Base-by-base conservation (phyloP, 2,113 vertebrate species). In the Microcebus lehilahytsara region DNA sequence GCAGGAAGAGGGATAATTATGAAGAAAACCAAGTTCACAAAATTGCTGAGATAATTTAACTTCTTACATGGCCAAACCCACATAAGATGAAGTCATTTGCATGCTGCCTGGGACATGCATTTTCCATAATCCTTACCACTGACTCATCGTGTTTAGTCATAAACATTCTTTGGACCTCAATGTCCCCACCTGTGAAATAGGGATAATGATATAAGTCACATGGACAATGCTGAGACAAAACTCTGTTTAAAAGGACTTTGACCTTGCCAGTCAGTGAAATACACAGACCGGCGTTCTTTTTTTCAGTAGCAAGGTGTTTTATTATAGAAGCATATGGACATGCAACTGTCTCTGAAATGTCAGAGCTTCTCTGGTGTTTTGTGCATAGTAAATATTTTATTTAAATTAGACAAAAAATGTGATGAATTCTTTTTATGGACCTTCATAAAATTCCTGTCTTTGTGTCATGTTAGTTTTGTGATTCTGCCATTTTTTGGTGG, bases 21-120 rank as follows among this genome's bases (percentile, higher is more conserved):
- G 49, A 95, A 85, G 66, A 81, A 95, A 97, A 34, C 77, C 60
- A 72, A 62, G 30, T 88, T 92, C 71, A 91, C 60, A 88, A 56
- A 87, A 92, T 79, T 40, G 22, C 60, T 95, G 72, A 88, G 66
- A 95, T 87, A 85, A 88, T 95, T 92, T 93, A 64, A 90, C 78
- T 89, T 88, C 81, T 93, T 79, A 77, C 25, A 53, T 56, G 40
- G 92, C 80, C 85, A 98, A 95, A 96, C 46, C 77, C 42, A 92
- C 74, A 79, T 64, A 30, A 64, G 37, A 84, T 85, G 85, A 97
- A 93, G 17, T 95, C 56, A 95, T 93, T 71, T 95, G 46, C 11
- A 42, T 27, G 20, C 84, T 92, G 49, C 66, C 37, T 25, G 32
- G 83, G 86, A 91, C 53, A 67, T 79, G 51, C 3, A 49, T 95